Conservation (phyloP, 2,113 vertebrate species). For the Oncorhynchus keta region DNA sequence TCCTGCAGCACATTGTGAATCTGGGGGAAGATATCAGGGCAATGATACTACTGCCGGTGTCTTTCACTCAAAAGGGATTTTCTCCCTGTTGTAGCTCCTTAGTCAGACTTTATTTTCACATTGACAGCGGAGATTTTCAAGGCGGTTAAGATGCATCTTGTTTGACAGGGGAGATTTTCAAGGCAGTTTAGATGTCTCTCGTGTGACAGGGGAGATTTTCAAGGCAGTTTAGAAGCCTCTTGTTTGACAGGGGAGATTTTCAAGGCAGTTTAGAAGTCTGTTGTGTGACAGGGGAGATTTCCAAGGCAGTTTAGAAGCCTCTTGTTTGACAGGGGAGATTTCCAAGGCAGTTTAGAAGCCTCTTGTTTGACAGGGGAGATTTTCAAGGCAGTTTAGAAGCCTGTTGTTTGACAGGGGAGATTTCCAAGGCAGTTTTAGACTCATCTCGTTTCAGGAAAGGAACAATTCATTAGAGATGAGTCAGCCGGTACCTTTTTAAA, state of each 20-base stretch:
- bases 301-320: slow-evolving; percentile 46
- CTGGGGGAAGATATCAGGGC: slow-evolving; percentile 63
- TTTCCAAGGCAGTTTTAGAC: slow-evolving; percentile 32
- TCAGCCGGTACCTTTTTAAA: slow-evolving; percentile 16
- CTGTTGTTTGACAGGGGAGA: slow-evolving; percentile 21
- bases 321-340: slow-evolving; percentile 35
- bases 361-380: slow-evolving; percentile 42
- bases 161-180: slow-evolving; percentile 35
- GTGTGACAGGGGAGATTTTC: slow-evolving; percentile 34
- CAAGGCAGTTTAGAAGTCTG: slow-evolving; percentile 36
- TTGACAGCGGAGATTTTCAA: slow-evolving; percentile 25
- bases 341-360: slow-evolving; percentile 38
- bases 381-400: neutral
- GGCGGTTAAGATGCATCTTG: slow-evolving; percentile 45
- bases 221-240: slow-evolving; percentile 47
- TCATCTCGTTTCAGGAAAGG: slow-evolving; percentile 20
- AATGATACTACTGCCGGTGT: slow-evolving; percentile 67
- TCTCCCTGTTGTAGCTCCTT: slow-evolving; percentile 48
- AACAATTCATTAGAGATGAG: slow-evolving; percentile 12
- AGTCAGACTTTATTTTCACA: slow-evolving; percentile 50
- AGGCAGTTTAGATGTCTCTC: no score
- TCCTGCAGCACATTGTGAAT: slow-evolving; percentile 64
- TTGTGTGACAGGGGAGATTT: slow-evolving; percentile 39
- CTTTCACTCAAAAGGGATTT: slow-evolving; percentile 69
- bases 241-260: slow-evolving; percentile 29